These are phyloP conservation scores for Hippolais icterina DNA, from an alignment of 2,113 vertebrate species.

Conservation along the genomic window DNA sequence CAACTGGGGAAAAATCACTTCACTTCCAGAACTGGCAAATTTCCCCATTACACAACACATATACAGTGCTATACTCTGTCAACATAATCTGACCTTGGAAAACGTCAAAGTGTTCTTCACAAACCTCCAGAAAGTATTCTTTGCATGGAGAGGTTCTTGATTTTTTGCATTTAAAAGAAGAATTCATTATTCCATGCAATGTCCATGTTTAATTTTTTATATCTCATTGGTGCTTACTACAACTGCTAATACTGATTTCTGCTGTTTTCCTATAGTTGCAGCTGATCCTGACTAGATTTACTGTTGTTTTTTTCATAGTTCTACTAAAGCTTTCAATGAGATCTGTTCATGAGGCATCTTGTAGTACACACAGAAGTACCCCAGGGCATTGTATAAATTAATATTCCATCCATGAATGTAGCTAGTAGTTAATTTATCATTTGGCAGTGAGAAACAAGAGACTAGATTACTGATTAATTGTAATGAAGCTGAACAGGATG, in stretches of 20 bases:
- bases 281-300: neutral
- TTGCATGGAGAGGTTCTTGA: neutral
- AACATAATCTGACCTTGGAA: neutral
- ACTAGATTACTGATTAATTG: conserved; percentile 53
- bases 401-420: conserved; percentile 43
- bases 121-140: neutral
- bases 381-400: conserved; percentile 35
- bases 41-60: neutral
- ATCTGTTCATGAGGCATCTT: neutral
- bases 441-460: conserved; percentile 36
- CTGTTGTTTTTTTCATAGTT: neutral
- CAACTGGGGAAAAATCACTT: neutral
- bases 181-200: neutral
- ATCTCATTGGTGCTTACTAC: neutral
- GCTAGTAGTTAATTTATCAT: conserved; percentile 44
- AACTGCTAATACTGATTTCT: neutral
- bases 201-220: neutral
- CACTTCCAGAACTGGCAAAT: neutral
- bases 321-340: neutral
- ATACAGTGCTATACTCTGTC: neutral
- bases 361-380: neutral
- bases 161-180: neutral
- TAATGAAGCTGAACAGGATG: conserved; percentile 14
- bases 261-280: neutral
- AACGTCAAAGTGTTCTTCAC: neutral